Percentiles rank a stretch among this genome's conserved stretches.
Evolutionary conservation across 2,113 vertebrate species (phyloP).

Genomic region (Brevimyrus niger): DNA sequence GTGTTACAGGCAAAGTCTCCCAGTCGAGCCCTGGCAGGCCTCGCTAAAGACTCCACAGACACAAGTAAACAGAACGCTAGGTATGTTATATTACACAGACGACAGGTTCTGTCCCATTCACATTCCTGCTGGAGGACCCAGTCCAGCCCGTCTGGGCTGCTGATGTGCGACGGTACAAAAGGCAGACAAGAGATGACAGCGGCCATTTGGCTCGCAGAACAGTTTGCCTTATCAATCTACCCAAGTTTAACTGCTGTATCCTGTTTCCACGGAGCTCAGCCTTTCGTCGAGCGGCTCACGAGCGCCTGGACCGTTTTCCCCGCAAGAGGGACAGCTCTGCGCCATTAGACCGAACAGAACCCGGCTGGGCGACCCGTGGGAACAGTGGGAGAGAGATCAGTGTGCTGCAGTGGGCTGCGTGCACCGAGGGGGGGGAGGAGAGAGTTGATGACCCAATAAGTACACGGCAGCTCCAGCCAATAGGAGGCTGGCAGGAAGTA

Average conservation of each 20-base stretch:
- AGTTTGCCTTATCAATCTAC: constrained; percentile 30
- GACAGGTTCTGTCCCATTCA: background rate
- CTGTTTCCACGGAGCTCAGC: constrained; percentile 4
- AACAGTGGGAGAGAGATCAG: background rate
- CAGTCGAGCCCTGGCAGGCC: background rate
- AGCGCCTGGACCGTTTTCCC: background rate
- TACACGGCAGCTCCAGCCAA: background rate
- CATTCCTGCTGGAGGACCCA: background rate
- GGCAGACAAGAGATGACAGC: constrained; percentile 30
- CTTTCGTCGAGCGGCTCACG: background rate
- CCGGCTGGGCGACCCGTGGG: background rate
- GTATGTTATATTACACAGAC: background rate
- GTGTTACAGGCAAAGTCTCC: background rate
- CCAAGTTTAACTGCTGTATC: constrained; percentile 34
- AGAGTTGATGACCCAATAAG: background rate
- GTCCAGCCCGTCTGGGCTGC: background rate
- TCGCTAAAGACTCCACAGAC: background rate
- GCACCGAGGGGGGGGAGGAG: background rate
- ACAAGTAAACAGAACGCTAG: background rate
- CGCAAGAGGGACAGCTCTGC: background rate
- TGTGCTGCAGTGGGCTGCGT: background rate
- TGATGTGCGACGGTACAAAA: constrained; percentile 30
- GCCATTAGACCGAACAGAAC: background rate
- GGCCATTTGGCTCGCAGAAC: constrained; percentile 37
- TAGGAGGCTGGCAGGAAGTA: background rate